Base-by-base conservation (phyloP, 2,113 vertebrate genomes). In the Nibea coibor region DNA sequence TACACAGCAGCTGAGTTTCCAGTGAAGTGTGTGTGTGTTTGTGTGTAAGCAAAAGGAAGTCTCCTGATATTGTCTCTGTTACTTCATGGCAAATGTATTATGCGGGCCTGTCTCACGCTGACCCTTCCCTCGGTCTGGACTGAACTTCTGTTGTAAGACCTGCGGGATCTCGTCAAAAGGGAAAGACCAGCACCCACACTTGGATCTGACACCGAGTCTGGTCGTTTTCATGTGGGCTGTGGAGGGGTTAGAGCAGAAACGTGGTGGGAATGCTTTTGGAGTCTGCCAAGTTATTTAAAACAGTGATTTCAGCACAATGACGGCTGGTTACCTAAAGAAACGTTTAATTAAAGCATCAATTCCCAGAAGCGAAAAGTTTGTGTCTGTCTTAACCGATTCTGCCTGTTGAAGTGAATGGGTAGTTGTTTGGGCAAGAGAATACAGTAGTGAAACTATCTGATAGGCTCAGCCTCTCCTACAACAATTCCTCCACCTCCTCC, bases 21-120 rank as follows among this genome's bases (percentile, higher is more conserved):
- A 85, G 77, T 62, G 62, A 78, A 81, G 81, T 78, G 7, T 62
- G 64, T 58, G 70, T 58, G 39, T 88, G 78, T 87, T 91, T 91
- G 81, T 91, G 70, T 91, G 89, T 88, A 89, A 93, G 87, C 91
- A 88, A 83, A 87, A 80, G 63, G 71, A 85, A 61, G 81, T 80
- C 85, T 90, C 81, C 81, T 88, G 86, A 76, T 85, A 79, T 72
- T 66, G 80, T 85, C 81, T 89, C 59, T 69, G 77, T 59, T 81
- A 74, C 83, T 84, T 87, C 87, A 89, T 85, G 71, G 87, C 66
- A 84, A 58, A 66, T 89, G 72, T 90, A 73, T 85, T 51, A 88
- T 83, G 68, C 72, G 42, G 88, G 86, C 54, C 72, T 62, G 15
- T 89, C 79, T 91, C 6, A 9, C n/a, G 73, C 81, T 72, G 82